Conservation (phyloP, 2,888 invertebrate genomes). For the Malachius bipustulatus region DNA sequence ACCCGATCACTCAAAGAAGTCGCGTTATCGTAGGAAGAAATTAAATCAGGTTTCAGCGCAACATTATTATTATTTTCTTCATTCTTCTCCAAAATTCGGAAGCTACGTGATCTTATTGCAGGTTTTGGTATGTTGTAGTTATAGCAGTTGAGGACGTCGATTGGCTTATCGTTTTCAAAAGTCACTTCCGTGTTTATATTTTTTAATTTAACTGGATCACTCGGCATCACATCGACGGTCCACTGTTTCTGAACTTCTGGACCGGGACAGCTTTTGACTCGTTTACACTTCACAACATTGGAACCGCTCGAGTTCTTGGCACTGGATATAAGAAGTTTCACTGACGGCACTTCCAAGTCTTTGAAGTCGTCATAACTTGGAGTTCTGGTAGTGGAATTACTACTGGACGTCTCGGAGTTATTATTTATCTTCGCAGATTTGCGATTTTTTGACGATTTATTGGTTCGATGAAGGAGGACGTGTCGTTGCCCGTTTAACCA, state of each 20-base stretch:
- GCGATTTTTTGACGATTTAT: constrained; percentile 25
- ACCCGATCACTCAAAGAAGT: constrained; percentile 54
- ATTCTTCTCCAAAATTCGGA: constrained; percentile 12
- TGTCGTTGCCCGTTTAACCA: constrained; percentile 64
- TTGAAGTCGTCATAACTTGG: constrained; percentile 14
- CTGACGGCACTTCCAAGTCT: constrained; percentile 24
- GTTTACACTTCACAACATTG: constrained; percentile 5
- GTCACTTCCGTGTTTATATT: constrained; percentile 23
- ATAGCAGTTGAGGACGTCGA: constrained; percentile 4
- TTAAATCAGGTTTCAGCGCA: constrained; percentile 3
- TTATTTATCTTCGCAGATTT: constrained; percentile 4
- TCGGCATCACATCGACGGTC: constrained; percentile 22
- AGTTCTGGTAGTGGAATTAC: constrained; percentile 12
- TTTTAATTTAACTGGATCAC: constrained; percentile 18
- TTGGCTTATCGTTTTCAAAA: constrained; percentile 12
- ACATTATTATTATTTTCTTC: background rate
- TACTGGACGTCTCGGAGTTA: constrained; percentile 1
- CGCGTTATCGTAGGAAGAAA: constrained; percentile 7
- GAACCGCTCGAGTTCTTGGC: constrained; percentile 14
- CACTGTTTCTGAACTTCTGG: constrained; percentile 8
- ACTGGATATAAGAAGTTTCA: constrained; percentile 23
- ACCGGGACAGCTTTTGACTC: constrained; percentile 7
- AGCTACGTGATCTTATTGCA: constrained; percentile 18
- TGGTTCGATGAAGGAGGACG: constrained; percentile 53
- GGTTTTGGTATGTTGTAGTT: constrained; percentile 7